phyloP scores from a whole-genome alignment of 2,113 vertebrate species.

The Opisthocomus hoazin region DNA sequence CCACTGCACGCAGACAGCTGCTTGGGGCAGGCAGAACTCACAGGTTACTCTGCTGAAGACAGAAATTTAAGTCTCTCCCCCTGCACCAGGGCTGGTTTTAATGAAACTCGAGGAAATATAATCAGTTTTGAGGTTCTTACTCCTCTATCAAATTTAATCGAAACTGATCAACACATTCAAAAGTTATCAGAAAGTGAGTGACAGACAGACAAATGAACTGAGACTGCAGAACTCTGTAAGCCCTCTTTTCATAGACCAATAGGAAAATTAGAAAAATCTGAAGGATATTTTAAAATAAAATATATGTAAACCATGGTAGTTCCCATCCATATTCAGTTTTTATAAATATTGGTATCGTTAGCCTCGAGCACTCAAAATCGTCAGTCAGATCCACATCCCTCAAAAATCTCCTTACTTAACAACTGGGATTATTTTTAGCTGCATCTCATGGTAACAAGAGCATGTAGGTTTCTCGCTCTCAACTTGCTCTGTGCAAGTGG shows the following conservation, averaged over 20 bases:
- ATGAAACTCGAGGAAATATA: background rate
- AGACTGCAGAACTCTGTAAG: background rate
- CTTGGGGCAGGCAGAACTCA: accelerated
- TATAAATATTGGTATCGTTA: background rate
- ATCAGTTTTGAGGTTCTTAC: background rate
- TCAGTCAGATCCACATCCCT: background rate
- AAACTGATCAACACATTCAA: background rate
- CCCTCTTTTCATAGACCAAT: background rate
- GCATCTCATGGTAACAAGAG: background rate
- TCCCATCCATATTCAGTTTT: background rate
- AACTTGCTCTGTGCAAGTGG: background rate
- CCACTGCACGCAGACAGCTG: background rate
- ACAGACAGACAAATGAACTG: background rate
- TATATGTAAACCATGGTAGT: background rate
- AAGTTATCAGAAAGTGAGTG: background rate
- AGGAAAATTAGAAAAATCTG: background rate
- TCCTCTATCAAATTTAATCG: background rate
- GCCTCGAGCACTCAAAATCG: background rate
- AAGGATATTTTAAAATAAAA: background rate
- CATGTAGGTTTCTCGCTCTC: background rate
- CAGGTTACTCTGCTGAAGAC: background rate
- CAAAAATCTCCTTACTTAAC: background rate
- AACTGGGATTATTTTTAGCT: background rate
- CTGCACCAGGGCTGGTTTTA: background rate
- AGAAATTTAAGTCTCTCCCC: background rate